phyloP scores from a whole-genome alignment of 2,113 vertebrate genomes.

The Mus pahari region DNA sequence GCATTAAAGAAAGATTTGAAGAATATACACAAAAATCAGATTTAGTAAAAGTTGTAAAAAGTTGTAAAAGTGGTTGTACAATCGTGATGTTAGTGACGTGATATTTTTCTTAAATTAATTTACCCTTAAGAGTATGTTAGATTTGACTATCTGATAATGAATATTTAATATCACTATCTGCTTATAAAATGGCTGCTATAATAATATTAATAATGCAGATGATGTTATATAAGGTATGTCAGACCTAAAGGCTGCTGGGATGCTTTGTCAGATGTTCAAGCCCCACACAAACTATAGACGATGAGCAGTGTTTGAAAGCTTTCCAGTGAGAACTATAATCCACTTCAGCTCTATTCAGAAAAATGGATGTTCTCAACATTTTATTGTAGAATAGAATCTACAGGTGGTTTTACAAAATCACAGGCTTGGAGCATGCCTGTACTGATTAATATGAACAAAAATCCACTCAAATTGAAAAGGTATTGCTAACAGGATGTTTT shows the following conservation, averaged over 20 bases:
- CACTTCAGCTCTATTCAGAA: constrained; percentile 83
- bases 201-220: constrained; percentile 90
- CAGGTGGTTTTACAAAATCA: constrained; percentile 83
- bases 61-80: constrained; percentile 90
- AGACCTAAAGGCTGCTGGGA: constrained; percentile 90
- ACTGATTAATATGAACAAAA: constrained; percentile 82
- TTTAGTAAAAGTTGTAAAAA: constrained; percentile 92
- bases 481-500: constrained; percentile 82
- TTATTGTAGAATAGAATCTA: constrained; percentile 85
- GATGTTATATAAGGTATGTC: constrained; percentile 89
- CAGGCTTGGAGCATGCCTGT: constrained; percentile 82
- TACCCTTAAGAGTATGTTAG: constrained; percentile 89
- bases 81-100: constrained; percentile 90
- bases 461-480: constrained; percentile 83
- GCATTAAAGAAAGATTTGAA: constrained; percentile 87
- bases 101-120: constrained; percentile 92
- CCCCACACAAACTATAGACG: constrained; percentile 83
- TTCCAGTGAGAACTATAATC: constrained; percentile 79
- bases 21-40: constrained; percentile 89
- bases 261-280: constrained; percentile 88
- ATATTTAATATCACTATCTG: constrained; percentile 91
- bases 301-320: constrained; percentile 87
- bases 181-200: constrained; percentile 92
- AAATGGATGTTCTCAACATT: constrained; percentile 84
- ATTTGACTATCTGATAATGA: constrained; percentile 91